phyloP scores from a whole-genome alignment of 2,113 vertebrate genomes.

The Anhinga anhinga region DNA sequence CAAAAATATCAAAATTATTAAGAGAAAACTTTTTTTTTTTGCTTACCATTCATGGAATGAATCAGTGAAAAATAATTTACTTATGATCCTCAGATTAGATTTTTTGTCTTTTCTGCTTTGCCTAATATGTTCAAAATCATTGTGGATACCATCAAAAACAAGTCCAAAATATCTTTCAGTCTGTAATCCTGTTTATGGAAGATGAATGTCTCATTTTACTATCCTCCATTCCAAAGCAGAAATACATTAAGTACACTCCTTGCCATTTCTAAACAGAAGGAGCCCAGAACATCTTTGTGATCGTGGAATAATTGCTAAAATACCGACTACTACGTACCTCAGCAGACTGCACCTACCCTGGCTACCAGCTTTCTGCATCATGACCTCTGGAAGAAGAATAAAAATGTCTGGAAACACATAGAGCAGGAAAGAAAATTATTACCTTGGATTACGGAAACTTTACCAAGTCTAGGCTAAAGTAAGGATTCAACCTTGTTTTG shows the following conservation, averaged over 20 bases:
- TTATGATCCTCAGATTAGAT: not conserved
- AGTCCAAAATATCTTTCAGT: not conserved
- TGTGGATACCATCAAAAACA: not conserved
- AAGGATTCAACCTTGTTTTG: not conserved
- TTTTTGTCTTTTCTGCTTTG: not conserved
- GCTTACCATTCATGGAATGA: not conserved
- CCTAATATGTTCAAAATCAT: not conserved
- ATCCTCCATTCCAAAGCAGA: not conserved
- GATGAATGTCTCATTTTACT: not conserved
- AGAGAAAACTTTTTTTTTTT: not conserved
- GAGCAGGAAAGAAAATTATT: not conserved
- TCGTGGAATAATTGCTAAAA: not conserved
- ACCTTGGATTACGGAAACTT: not conserved
- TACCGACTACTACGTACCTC: not conserved
- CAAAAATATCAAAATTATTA: not conserved
- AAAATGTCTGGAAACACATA: not conserved
- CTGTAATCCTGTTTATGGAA: not conserved
- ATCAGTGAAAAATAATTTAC: not conserved
- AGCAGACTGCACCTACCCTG: not conserved
- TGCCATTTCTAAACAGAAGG: not conserved
- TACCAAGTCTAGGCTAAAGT: not conserved
- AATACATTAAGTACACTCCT: not conserved
- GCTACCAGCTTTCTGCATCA: not conserved
- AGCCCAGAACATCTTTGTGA: not conserved
- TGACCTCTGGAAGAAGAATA: not conserved